These are phyloP conservation scores for Saccostrea glomerata DNA, from an alignment of 1,140 invertebrate species.

Conservation along the genomic window DNA sequence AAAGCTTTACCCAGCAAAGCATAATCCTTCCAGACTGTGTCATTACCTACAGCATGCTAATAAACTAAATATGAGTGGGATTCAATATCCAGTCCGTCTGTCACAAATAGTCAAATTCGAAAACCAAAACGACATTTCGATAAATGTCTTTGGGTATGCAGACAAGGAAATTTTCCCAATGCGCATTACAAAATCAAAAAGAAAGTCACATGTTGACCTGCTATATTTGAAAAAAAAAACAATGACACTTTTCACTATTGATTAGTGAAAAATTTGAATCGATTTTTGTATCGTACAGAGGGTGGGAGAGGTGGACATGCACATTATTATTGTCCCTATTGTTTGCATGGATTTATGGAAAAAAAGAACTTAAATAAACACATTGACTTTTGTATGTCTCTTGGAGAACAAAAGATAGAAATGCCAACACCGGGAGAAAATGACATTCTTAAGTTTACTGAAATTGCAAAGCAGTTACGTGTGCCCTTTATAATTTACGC, in stretches of 20 bases:
- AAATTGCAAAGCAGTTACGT: constrained; percentile 11
- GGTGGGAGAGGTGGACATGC: neutral
- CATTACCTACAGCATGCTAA: constrained; percentile 38
- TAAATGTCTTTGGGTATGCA: constrained; percentile 54
- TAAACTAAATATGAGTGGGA: constrained; percentile 29
- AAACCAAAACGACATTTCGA: constrained; percentile 49
- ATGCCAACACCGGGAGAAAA: constrained; percentile 3
- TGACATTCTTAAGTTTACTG: constrained; percentile 39
- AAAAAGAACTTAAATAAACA: constrained; percentile 26
- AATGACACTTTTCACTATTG: constrained; percentile 34
- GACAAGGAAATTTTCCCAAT: constrained; percentile 41
- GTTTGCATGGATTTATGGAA: constrained; percentile 37
- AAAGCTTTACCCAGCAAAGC: neutral
- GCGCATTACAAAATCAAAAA: constrained; percentile 34
- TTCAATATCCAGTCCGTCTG: constrained; percentile 43
- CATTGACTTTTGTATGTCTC: constrained; percentile 41
- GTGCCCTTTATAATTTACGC: neutral
- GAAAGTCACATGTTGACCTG: constrained; percentile 34
- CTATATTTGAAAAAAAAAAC: constrained; percentile 33
- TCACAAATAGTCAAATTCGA: constrained; percentile 45
- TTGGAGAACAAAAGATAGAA: constrained; percentile 30
- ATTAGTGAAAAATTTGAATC: constrained; percentile 38
- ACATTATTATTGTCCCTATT: constrained; percentile 43
- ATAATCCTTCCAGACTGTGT: constrained; percentile 10
- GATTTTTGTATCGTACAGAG: constrained; percentile 36